Conservation (phyloP, 2,113 vertebrate genomes). For the Edolisoma coerulescens region DNA sequence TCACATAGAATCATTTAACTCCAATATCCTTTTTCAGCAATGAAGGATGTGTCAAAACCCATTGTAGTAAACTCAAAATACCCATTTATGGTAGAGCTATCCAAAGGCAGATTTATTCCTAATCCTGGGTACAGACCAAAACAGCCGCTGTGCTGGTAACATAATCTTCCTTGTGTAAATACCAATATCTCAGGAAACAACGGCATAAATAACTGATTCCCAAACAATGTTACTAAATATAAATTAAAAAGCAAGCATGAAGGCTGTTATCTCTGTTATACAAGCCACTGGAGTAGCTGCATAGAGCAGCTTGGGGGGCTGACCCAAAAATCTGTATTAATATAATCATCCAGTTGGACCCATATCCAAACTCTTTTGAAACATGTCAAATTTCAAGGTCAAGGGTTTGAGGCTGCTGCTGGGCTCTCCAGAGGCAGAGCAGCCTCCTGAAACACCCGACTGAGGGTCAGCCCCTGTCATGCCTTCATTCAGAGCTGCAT, state of each 20-base stretch:
- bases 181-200: background rate
- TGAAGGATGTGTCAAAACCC: background rate
- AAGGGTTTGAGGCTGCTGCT: background rate
- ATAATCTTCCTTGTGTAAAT: background rate
- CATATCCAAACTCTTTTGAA: background rate
- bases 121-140: background rate
- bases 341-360: background rate
- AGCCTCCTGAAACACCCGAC: background rate
- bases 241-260: background rate
- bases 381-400: background rate
- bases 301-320: background rate
- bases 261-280: background rate
- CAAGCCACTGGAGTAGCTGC: background rate
- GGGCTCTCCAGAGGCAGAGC: background rate
- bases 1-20: background rate
- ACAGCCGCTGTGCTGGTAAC: background rate
- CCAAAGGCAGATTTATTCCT: background rate
- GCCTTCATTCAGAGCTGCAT: background rate
- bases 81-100: background rate
- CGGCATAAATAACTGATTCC: background rate
- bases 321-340: background rate
- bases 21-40: background rate
- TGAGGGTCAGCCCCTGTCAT: background rate
- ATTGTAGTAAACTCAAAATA: background rate
- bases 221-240: background rate